phyloP scores from a whole-genome alignment of 2,888 invertebrate species.

The Lasioglossum malachurum region DNA sequence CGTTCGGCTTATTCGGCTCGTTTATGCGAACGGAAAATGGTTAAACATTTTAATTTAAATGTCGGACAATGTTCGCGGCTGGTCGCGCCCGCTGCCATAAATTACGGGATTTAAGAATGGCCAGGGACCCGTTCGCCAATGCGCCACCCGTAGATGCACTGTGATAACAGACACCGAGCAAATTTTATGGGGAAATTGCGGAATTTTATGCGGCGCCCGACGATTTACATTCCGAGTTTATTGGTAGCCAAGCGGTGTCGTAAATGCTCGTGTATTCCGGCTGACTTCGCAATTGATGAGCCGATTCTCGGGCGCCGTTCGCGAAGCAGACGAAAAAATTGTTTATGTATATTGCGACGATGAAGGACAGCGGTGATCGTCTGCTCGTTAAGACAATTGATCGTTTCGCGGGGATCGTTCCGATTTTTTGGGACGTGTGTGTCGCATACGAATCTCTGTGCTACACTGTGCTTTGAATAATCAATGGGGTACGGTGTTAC shows the following conservation, averaged over 20 bases:
- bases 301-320: slow-evolving; percentile 3
- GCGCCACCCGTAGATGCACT: background rate
- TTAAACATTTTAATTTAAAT: slow-evolving; percentile 30
- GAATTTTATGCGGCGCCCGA: background rate
- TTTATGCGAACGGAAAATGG: slow-evolving; percentile 7
- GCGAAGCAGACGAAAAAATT: background rate
- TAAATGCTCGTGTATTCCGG: background rate
- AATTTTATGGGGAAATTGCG: slow-evolving; percentile 5
- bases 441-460: background rate
- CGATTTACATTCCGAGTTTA: slow-evolving; percentile 16
- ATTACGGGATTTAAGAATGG: slow-evolving; percentile 2
- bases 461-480: background rate
- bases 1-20: slow-evolving; percentile 11
- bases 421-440: background rate
- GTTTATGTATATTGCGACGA: background rate
- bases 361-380: background rate
- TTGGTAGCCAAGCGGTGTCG: background rate
- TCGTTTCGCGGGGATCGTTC: background rate
- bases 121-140: background rate
- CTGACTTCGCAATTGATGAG: background rate
- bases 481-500: background rate
- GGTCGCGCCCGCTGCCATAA: slow-evolving; percentile 1
- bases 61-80: slow-evolving; percentile 23
- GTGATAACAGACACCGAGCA: slow-evolving; percentile 4
- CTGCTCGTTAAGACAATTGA: background rate